These are phyloP conservation scores for Penaeus indicus DNA, from an alignment of 1,140 invertebrate species.

Conservation along the genomic window DNA sequence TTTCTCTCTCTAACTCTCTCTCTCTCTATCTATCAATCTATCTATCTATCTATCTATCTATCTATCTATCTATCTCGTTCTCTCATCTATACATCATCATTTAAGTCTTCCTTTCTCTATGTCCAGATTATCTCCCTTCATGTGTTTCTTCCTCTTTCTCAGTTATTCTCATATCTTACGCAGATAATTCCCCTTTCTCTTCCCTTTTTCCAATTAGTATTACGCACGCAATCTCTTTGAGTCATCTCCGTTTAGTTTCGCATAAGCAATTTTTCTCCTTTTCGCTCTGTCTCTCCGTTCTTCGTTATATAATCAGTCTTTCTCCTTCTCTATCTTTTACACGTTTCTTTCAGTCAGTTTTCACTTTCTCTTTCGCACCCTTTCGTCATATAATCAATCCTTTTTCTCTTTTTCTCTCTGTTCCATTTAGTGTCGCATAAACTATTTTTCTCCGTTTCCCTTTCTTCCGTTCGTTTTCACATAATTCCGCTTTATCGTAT, in stretches of 20 bases:
- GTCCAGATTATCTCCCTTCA: too few relatives aligned
- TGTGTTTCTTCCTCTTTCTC: background rate
- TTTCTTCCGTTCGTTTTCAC: background rate
- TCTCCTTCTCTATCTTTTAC: background rate
- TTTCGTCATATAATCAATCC: background rate
- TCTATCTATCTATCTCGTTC: background rate
- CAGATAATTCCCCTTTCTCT: background rate
- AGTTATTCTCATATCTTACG: background rate
- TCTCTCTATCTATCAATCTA: background rate
- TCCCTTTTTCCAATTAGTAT: background rate
- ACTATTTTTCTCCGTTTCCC: background rate
- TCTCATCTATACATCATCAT: background rate
- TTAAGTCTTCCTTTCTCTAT: too few relatives aligned
- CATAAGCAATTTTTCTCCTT: background rate
- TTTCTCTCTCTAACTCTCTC: background rate
- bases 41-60: too few relatives aligned
- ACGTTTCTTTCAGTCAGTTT: background rate
- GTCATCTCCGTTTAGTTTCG: background rate
- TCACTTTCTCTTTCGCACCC: background rate
- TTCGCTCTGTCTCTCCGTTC: background rate
- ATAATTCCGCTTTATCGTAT: background rate
- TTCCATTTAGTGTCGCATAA: background rate
- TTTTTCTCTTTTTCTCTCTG: background rate
- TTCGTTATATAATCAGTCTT: background rate
- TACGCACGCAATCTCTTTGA: background rate